phyloP scores from a whole-genome alignment of 2,888 invertebrate species.

The Parapristionchus giblindavisi region DNA sequence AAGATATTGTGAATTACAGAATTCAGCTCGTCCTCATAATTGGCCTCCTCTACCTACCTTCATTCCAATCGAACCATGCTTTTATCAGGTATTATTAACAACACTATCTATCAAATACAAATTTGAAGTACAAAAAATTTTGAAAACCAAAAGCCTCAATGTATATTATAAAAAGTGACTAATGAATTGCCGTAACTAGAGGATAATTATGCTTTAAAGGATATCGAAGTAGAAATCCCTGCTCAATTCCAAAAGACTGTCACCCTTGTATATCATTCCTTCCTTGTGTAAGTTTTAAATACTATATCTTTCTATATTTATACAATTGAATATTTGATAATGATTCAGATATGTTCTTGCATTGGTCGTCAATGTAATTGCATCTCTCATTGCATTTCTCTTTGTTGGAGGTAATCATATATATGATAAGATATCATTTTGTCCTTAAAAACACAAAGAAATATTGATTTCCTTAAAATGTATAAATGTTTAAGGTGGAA shows the following conservation, averaged over 20 bases:
- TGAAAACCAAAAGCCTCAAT: too few species aligned
- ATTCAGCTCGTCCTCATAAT: conserved; percentile 81
- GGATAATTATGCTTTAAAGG: conserved; percentile 72
- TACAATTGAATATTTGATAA: conserved; percentile 74
- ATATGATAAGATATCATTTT: not conserved
- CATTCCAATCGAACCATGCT: conserved; percentile 91
- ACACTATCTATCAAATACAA: too few species aligned
- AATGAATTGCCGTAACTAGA: too few species aligned
- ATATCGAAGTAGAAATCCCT: conserved; percentile 97
- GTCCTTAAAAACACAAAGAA: too few species aligned
- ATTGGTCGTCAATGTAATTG: conserved; percentile 85
- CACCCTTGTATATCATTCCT: conserved; percentile 89
- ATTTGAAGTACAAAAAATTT: too few species aligned
- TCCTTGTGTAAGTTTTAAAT: conserved; percentile 38
- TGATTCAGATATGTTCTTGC: conserved; percentile 79
- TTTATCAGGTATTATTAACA: conserved; percentile 93
- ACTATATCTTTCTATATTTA: conserved; percentile 70
- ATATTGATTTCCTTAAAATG: not conserved
- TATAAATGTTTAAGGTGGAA: conserved; percentile 66
- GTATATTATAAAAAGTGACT: too few species aligned
- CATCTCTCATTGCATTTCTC: conserved; percentile 83
- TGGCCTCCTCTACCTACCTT: conserved; percentile 97
- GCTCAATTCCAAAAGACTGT: conserved; percentile 96
- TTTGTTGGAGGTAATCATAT: conserved; percentile 49
- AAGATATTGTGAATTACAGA: conserved; percentile 10